A percentile compares a stretch with the other conserved stretches of the same genome.
Conservation (phyloP, 1,140 invertebrate genomes). For the Hylaeus anthracinus region DNA sequence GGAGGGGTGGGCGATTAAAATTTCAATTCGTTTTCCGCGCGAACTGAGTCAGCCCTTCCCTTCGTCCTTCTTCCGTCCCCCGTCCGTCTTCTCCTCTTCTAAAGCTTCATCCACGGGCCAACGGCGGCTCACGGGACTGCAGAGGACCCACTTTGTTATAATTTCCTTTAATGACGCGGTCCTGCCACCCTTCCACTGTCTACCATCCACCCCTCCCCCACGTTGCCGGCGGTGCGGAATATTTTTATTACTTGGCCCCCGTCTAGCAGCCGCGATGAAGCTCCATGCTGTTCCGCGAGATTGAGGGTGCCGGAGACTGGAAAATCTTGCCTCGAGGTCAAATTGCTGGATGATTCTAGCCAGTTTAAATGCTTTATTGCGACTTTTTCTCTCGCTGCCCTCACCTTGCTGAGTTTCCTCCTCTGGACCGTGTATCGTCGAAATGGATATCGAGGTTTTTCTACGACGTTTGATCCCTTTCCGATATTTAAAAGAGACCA, state of each 20-base stretch:
- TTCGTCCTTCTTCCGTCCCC: slow-evolving; percentile 47
- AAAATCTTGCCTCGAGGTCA: slow-evolving; percentile 38
- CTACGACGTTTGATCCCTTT: too few relatives aligned
- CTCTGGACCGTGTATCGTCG: background rate
- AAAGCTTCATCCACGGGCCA: slow-evolving; percentile 57
- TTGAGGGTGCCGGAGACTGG: slow-evolving; percentile 30
- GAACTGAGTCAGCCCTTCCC: slow-evolving; percentile 69
- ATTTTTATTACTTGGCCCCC: slow-evolving; percentile 64
- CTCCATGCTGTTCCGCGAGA: slow-evolving; percentile 44
- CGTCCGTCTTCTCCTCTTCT: slow-evolving; percentile 47
- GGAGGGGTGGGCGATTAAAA: slow-evolving; percentile 71
- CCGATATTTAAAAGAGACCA: too few relatives aligned
- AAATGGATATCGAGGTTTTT: background rate
- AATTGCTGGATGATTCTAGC: slow-evolving; percentile 37
- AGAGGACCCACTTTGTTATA: slow-evolving; percentile 69
- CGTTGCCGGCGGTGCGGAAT: slow-evolving; percentile 50
- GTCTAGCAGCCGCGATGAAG: slow-evolving; percentile 46
- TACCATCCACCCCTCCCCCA: background rate
- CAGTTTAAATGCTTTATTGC: slow-evolving; percentile 29
- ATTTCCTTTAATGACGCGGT: slow-evolving; percentile 70
- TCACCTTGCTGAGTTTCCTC: too few relatives aligned
- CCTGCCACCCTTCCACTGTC: slow-evolving; percentile 34
- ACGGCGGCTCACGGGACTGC: slow-evolving; percentile 52
- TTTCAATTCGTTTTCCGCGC: slow-evolving; percentile 74
- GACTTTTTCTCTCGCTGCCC: background rate